Conservation (phyloP, 2,797 vertebrate species). For the Centroberyx gerrardi region DNA sequence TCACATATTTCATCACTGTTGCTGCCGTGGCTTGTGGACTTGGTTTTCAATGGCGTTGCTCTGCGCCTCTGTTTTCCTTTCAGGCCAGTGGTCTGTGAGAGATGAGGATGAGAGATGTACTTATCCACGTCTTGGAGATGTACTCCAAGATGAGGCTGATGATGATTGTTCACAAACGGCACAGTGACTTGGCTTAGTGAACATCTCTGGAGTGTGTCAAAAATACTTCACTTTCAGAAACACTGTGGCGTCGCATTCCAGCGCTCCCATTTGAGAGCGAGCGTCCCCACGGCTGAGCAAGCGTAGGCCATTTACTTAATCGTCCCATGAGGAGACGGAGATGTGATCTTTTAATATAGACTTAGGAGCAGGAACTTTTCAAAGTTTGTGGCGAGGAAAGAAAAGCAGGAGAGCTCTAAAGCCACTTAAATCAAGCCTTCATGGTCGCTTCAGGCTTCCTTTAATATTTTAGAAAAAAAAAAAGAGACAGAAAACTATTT, state of each 20-base stretch:
- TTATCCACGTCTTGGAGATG: too few species aligned
- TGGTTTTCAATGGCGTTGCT: neutral
- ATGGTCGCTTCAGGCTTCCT: neutral
- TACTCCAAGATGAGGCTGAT: slow-evolving; percentile 9
- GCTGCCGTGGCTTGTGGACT: neutral
- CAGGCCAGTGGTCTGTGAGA: neutral
- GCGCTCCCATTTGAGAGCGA: slow-evolving; percentile 39
- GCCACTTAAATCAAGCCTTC: slow-evolving; percentile 21
- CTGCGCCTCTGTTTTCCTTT: neutral
- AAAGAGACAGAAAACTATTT: too few species aligned
- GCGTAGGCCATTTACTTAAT: slow-evolving; percentile 57
- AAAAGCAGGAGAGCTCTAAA: slow-evolving; percentile 47
- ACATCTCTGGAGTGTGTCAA: slow-evolving; percentile 36
- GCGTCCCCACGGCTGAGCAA: slow-evolving; percentile 31
- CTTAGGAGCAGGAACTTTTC: slow-evolving; percentile 46
- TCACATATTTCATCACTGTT: slow-evolving; percentile 55
- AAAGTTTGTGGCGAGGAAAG: slow-evolving; percentile 42
- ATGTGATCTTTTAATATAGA: slow-evolving; percentile 73
- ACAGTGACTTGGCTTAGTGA: neutral
- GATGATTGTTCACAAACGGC: slow-evolving; percentile 26
- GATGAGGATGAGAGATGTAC: neutral
- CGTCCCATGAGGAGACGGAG: slow-evolving; percentile 27
- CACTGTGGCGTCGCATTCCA: slow-evolving; percentile 15
- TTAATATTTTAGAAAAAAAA: neutral
- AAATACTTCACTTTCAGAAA: slow-evolving; percentile 35